Conservation (phyloP, 2,113 vertebrate species). For the Phalacrocorax aristotelis region DNA sequence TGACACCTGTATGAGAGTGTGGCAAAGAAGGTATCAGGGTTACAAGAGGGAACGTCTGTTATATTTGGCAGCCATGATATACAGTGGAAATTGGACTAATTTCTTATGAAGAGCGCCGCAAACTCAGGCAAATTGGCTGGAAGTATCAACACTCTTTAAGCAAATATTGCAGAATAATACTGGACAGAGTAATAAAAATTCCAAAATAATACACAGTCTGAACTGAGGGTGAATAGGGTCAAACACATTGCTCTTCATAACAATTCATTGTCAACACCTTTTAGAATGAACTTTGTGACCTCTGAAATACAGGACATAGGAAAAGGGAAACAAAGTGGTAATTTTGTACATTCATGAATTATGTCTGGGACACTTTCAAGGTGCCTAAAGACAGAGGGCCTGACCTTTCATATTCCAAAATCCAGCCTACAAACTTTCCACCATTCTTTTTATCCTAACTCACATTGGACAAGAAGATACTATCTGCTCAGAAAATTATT, state of each 20-base stretch:
- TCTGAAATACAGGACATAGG: background rate
- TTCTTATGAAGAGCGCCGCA: background rate
- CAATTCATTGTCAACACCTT: background rate
- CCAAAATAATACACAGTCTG: background rate
- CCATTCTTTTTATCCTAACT: background rate
- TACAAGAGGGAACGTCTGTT: background rate
- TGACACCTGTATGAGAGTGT: background rate
- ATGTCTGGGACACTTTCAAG: background rate
- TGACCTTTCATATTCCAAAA: background rate
- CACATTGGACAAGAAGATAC: background rate
- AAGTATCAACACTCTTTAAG: background rate
- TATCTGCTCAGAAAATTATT: background rate
- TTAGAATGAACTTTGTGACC: background rate
- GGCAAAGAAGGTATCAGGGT: background rate
- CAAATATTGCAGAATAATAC: background rate
- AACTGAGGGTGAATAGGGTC: background rate
- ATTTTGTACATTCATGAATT: background rate
- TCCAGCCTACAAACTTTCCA: background rate
- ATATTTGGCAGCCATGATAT: background rate
- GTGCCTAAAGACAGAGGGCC: background rate
- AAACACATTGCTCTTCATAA: background rate
- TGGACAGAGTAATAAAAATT: background rate
- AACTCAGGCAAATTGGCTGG: background rate
- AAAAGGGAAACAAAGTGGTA: background rate
- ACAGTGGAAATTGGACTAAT: background rate